phyloP scores from a whole-genome alignment of 2,113 vertebrate species.

The Odocoileus hemionus region DNA sequence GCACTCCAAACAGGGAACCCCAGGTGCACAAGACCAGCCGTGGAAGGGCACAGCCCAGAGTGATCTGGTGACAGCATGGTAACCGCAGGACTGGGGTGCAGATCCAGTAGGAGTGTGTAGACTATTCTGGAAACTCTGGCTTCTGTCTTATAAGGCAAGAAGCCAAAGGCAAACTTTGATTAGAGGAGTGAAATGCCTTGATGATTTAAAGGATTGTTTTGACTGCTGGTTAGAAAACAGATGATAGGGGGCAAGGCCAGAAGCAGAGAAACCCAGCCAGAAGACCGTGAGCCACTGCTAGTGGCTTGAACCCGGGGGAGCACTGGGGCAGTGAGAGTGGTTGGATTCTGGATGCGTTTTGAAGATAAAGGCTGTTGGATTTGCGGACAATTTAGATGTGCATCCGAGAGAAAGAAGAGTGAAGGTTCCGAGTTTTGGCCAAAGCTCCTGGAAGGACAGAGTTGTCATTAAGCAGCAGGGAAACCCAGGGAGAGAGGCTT shows the following conservation, averaged over 20 bases:
- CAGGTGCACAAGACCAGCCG: neutral
- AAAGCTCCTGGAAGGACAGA: neutral
- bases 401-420: neutral
- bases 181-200: neutral
- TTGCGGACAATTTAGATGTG: neutral
- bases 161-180: neutral
- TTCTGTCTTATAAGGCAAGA: neutral
- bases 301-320: neutral
- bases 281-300: neutral
- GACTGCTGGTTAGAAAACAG: neutral
- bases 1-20: neutral
- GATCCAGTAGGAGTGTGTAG: neutral
- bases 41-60: neutral
- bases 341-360: neutral
- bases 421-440: neutral
- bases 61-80: rapidly evolving
- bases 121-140: neutral
- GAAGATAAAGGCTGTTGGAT: neutral
- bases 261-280: neutral
- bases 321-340: neutral
- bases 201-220: neutral
- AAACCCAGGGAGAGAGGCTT: neutral
- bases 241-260: neutral
- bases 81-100: neutral
- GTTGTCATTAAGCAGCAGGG: neutral